Base-by-base conservation (phyloP, 1,140 invertebrate genomes). In the Archivesica marissinica region DNA sequence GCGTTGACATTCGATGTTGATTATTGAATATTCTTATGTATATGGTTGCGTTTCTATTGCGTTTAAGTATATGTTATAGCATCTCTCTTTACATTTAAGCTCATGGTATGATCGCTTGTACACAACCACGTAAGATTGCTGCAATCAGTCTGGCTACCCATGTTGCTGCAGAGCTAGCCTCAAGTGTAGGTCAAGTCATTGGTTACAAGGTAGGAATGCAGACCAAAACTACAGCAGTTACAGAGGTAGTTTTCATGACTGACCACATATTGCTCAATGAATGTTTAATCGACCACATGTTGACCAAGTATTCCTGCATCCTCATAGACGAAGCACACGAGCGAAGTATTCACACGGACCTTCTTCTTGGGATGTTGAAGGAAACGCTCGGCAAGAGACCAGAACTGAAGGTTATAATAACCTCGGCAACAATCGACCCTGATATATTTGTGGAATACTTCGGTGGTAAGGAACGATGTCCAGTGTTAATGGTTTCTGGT, bases 261-360 rank as follows among this genome's bases (percentile, higher is more conserved):
- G 99, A 99, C 94, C 98, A 99, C 93, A 99, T 98, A 86, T 93
- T 99, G 44, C 96, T 99, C 66, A 95, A 99, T 91, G 99, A 99
- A 95, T 99, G 99, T 94, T 95, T 99, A 6, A 97, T 97, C 64
- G 92, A 93, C 86, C 72, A 47, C 17, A 20, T 61, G 20, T 75
- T 93, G 0, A 82, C 74, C 2, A 59, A 72, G 75, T 99, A 99
- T 93, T 96, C 96, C 13, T 95, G 97, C 50, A 96, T 99, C 3
- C 96, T 99, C 76, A 95, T 99, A 64, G 99, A 99, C 94, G 99
- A 99, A 94, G 98, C 98, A 61, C 99, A 99, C 93, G 99, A 99
- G 94, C 94, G 99, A 70, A 99, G 98, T 2, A 96, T 99, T 0
- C 97, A 98, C 89, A 99, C 98, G 0, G 99, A 99, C 94, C 95